Conservation (phyloP, 2,113 vertebrate genomes). For the Columba janthina region DNA sequence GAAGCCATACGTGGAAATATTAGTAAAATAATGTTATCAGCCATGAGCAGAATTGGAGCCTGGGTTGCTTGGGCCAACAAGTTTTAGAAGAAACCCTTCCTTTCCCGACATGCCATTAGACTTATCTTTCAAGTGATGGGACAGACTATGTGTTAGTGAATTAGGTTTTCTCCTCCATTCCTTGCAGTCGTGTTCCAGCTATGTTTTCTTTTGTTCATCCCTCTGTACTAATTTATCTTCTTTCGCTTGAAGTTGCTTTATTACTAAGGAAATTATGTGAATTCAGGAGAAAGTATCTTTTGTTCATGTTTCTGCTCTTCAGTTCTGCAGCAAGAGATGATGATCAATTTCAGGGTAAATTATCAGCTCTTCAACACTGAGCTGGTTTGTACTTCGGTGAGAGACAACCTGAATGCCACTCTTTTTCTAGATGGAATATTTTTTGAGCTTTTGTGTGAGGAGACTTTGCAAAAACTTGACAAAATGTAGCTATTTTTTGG, state of each 20-base stretch:
- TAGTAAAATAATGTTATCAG: neutral
- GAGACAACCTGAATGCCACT: neutral
- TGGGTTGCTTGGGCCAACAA: neutral
- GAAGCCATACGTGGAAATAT: neutral
- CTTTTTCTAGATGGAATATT: neutral
- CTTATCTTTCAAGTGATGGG: neutral
- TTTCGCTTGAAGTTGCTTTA: neutral
- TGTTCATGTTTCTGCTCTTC: neutral
- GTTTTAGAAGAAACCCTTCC: neutral
- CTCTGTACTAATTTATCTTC: neutral
- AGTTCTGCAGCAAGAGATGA: neutral
- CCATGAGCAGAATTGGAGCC: neutral
- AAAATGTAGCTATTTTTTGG: neutral
- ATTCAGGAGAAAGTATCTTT: neutral
- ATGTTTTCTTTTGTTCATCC: neutral
- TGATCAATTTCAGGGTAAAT: neutral
- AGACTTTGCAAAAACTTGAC: neutral
- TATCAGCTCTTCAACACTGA: neutral
- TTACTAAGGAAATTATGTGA: neutral
- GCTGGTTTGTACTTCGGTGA: neutral
- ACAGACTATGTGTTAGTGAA: neutral
- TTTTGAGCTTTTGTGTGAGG: neutral
- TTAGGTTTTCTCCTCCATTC: neutral
- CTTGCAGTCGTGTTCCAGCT: neutral
- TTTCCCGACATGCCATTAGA: neutral